A percentile compares a stretch with the other conserved stretches of the same genome.
Conservation (phyloP, 2,888 invertebrate genomes). For the Mesorhabditis spiculigera region DNA sequence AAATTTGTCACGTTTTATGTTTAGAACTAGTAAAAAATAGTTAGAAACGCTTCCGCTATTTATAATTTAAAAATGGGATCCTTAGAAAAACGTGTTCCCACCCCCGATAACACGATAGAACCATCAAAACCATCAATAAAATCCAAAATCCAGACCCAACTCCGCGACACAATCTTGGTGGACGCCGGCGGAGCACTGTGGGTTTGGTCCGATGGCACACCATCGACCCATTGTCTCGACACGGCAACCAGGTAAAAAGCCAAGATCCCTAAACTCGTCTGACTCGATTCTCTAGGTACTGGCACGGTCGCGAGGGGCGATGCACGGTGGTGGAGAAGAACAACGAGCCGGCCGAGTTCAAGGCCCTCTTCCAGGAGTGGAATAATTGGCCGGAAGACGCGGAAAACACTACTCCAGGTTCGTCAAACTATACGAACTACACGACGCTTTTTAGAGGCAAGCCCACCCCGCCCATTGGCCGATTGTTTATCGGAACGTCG, state of each 20-base stretch:
- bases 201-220: conserved; percentile 43
- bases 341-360: conserved; percentile 42
- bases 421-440: neutral
- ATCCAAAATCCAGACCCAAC: conserved; percentile 7
- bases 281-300: conserved; percentile 19
- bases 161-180: conserved; percentile 35
- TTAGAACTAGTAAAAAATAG: too few species aligned
- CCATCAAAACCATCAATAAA: neutral
- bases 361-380: conserved; percentile 46
- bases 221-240: conserved; percentile 14
- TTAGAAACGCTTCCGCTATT: too few species aligned
- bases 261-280: neutral
- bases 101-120: too few species aligned
- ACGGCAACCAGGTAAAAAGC: neutral
- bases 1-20: too few species aligned
- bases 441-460: neutral
- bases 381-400: conserved; percentile 18
- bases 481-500: conserved; percentile 35
- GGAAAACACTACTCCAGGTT: conserved; percentile 9
- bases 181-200: conserved; percentile 42
- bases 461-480: conserved; percentile 10
- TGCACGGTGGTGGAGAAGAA: conserved; percentile 37
- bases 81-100: too few species aligned
- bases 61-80: too few species aligned
- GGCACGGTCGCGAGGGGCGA: conserved; percentile 20